Evolutionary conservation across 1,140 invertebrate species (phyloP).

Genomic region (Portunus trituberculatus): DNA sequence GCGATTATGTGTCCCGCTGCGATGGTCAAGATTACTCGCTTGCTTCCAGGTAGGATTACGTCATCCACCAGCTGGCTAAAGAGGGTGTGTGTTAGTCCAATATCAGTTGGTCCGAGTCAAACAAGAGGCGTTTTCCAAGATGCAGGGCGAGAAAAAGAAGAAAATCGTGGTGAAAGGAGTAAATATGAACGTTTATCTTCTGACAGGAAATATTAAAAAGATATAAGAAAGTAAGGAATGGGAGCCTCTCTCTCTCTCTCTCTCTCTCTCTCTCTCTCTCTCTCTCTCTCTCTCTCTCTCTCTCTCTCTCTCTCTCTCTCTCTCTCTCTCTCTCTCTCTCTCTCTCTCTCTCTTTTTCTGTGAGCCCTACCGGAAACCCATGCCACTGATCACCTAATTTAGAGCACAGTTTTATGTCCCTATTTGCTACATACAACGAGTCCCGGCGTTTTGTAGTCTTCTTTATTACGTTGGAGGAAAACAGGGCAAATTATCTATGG

Average conservation of each 20-base stretch:
- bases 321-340: conserved; percentile 17
- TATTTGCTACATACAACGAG: no score
- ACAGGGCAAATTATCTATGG: no score
- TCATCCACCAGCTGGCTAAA: background rate
- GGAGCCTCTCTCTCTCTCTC: no score
- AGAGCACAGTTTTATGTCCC: no score
- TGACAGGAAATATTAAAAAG: background rate
- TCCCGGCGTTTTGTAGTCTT: no score
- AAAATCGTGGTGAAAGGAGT: background rate
- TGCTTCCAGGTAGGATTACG: background rate
- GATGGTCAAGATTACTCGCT: background rate
- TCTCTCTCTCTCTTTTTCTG: background rate
- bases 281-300: background rate
- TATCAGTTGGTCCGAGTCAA: background rate
- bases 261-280: no score
- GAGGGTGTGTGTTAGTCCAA: background rate
- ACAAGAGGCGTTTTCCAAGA: no score
- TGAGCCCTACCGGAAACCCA: background rate
- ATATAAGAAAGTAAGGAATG: no score
- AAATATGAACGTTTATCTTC: background rate
- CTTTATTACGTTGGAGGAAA: no score
- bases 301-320: background rate
- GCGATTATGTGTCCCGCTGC: no score
- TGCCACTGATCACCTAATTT: no score
- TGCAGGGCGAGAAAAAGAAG: background rate